Conservation (phyloP, 2,888 invertebrate genomes). For the Eucera pruinosa region DNA sequence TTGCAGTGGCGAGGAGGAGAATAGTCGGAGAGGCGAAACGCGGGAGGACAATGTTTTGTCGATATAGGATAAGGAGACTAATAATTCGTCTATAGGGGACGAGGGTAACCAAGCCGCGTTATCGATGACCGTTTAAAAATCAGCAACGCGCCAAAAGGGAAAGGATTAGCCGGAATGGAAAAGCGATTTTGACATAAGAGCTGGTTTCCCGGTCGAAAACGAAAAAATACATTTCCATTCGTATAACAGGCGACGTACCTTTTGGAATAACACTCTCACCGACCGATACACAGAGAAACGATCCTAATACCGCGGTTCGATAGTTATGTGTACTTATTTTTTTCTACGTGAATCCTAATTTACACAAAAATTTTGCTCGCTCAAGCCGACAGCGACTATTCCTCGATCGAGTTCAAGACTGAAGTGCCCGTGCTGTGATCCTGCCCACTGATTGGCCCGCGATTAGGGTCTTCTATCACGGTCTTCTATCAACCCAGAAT, state of each 20-base stretch:
- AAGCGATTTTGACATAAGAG: conserved; percentile 61
- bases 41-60: conserved; percentile 81
- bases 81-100: conserved; percentile 71
- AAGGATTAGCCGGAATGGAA: conserved; percentile 26
- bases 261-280: conserved; percentile 71
- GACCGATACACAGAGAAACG: conserved; percentile 58
- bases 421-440: conserved; percentile 75
- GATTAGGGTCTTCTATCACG: conserved; percentile 84
- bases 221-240: conserved; percentile 47
- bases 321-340: conserved; percentile 35
- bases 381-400: conserved; percentile 78
- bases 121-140: conserved; percentile 29
- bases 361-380: conserved; percentile 75
- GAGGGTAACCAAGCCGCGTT: conserved; percentile 57
- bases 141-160: neutral
- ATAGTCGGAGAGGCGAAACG: conserved; percentile 65
- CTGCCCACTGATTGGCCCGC: conserved; percentile 80
- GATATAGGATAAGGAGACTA: conserved; percentile 72
- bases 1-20: neutral
- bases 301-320: conserved; percentile 43
- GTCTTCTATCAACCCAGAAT: conserved; percentile 84
- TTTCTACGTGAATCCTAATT: conserved; percentile 59
- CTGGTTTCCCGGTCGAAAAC: conserved; percentile 47
- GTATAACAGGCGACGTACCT: conserved; percentile 74
- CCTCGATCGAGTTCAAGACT: conserved; percentile 80